Evolutionary conservation across 2,888 invertebrate species (phyloP), one percentile per base, ranked within the genome.

Genomic region (Andricus curvator): DNA sequence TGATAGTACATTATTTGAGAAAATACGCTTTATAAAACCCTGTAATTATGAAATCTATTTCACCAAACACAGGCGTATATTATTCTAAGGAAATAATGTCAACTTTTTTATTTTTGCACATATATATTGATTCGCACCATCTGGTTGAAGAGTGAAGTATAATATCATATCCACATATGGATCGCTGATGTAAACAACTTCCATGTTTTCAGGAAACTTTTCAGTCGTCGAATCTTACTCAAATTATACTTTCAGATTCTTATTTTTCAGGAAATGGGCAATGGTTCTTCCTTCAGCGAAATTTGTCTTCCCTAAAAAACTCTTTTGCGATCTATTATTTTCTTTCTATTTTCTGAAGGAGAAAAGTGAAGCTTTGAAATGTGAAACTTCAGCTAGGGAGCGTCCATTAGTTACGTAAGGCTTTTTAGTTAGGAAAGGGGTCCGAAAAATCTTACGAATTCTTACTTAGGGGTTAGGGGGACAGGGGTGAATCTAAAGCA

Each of bases 121-220:
- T 2, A 44, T 44, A n/a, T 48, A 70, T 70, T 74, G 51, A 74
- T 56, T 74, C 25, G 51, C 29, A 74, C 56, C 70, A 33, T 74
- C 70, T 74, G 70, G 9, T 74, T 33, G 33, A 29, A 33, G n/a
- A 56, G 29, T 74, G 13, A 33, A 56, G 29, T 56, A 56, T 33
- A 56, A 56, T 33, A 33, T 70, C 51, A 51, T 68, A 44, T 70
- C 17, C 48, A 48, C 48, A 70, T 70, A 70, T 70, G 51, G 51
- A 74, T 29, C 70, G 20, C 5, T 29, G 11, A 74, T 74, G 51
- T 74, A 51, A 74, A 74, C 70, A 74, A 51, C 70, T 56, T 74
- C 13, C 70, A 11, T n/a, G 48, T 29, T 56, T n/a, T 70, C 13
- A 51, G 20, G 56, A 29, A 74, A 56, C 70, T 74, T 22, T 62